These are phyloP conservation scores for Rachycentron canadum DNA, from an alignment of 2,797 vertebrate species.

Conservation along the genomic window DNA sequence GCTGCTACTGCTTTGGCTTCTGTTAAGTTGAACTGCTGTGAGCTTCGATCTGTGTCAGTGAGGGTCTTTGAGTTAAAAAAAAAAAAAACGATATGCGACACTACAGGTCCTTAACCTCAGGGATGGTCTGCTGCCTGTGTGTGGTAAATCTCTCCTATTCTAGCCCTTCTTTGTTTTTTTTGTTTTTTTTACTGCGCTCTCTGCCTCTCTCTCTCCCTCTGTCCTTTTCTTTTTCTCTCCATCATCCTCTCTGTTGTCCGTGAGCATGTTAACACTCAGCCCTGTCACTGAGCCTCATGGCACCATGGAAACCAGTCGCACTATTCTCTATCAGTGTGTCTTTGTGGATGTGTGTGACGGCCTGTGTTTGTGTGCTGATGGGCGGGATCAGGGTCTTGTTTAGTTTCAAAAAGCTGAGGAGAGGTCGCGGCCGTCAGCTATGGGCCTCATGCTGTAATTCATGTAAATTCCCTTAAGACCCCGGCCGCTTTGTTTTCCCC, in stretches of 20 bases:
- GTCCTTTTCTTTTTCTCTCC: slow-evolving; percentile 71
- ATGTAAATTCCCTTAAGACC: slow-evolving; percentile 83
- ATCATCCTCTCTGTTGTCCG: slow-evolving; percentile 80
- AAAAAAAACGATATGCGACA: slow-evolving; percentile 72
- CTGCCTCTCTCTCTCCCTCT: slow-evolving; percentile 66
- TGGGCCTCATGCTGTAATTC: slow-evolving; percentile 82
- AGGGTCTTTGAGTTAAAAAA: slow-evolving; percentile 60
- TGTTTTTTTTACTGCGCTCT: slow-evolving; percentile 65
- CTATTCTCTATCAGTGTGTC: slow-evolving; percentile 67
- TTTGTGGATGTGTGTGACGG: slow-evolving; percentile 39
- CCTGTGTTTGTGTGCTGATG: slow-evolving; percentile 54
- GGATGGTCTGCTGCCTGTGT: slow-evolving; percentile 76
- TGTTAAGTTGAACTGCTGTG: slow-evolving; percentile 49
- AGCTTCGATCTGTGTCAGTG: slow-evolving; percentile 46
- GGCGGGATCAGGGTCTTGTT: slow-evolving; percentile 72
- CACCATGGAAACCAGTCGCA: slow-evolving; percentile 84
- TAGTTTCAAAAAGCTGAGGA: slow-evolving; percentile 74
- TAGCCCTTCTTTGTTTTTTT: slow-evolving; percentile 64
- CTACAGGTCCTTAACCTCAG: slow-evolving; percentile 76
- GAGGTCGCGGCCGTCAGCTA: slow-evolving; percentile 68
- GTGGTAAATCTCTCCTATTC: slow-evolving; percentile 81
- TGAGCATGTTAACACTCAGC: slow-evolving; percentile 79
- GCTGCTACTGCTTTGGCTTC: slow-evolving; percentile 11
- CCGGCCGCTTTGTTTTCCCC: slow-evolving; percentile 63
- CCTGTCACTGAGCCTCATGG: slow-evolving; percentile 76